These are phyloP conservation scores for Leucoma salicis DNA, from an alignment of 2,888 invertebrate species.

Conservation along the genomic window DNA sequence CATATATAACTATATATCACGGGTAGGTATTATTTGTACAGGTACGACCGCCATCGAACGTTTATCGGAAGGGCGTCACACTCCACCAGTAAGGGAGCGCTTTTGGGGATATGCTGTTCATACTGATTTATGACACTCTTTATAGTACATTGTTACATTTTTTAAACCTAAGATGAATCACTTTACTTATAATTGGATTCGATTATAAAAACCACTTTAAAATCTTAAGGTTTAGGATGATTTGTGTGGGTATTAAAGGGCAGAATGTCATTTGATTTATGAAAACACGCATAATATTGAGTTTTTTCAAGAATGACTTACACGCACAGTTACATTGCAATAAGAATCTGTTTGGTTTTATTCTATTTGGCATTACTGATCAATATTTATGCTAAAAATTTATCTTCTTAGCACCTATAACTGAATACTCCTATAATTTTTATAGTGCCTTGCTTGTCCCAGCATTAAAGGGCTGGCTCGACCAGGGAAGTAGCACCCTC, in stretches of 20 bases:
- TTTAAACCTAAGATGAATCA: slow-evolving; percentile 32
- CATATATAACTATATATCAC: too few species aligned
- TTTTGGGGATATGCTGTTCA: slow-evolving; percentile 14
- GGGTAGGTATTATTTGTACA: not conserved
- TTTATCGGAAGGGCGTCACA: slow-evolving; percentile 25
- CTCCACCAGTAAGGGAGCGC: slow-evolving; percentile 18
- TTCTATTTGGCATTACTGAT: too few species aligned
- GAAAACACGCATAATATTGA: too few species aligned
- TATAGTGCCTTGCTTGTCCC: too few species aligned
- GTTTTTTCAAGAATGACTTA: too few species aligned
- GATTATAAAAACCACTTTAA: slow-evolving; percentile 15
- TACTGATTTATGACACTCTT: slow-evolving; percentile 30
- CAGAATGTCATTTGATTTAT: not conserved
- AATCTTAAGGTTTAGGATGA: slow-evolving; percentile 8
- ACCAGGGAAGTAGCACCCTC: too few species aligned
- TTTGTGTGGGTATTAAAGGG: slow-evolving; percentile 1
- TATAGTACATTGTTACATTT: slow-evolving; percentile 32
- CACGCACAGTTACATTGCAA: too few species aligned
- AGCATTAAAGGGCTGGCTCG: too few species aligned
- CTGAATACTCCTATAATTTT: too few species aligned
- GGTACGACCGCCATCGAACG: slow-evolving; percentile 6
- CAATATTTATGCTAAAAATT: too few species aligned
- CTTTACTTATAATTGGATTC: slow-evolving; percentile 31
- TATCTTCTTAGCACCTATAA: too few species aligned
- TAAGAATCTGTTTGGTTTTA: too few species aligned